Conservation (phyloP, 2,888 invertebrate species). For the Thysanoteuthis rhombus region DNA sequence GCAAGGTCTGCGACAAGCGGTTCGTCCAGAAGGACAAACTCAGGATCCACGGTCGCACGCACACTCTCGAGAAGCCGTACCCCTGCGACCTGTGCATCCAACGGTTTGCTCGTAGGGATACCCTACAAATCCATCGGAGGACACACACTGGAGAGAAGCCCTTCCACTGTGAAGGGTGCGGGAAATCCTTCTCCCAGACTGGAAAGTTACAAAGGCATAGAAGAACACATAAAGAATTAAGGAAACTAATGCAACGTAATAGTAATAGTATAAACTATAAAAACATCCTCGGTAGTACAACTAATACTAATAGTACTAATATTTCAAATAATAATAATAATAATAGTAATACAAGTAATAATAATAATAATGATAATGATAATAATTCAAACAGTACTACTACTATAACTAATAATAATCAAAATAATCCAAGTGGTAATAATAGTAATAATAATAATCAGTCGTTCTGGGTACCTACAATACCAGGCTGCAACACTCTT, state of each 20-base stretch:
- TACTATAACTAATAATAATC: background rate
- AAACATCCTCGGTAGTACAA: background rate
- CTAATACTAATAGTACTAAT: background rate
- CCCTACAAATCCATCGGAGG: background rate
- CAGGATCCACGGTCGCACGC: background rate
- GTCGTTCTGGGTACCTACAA: background rate
- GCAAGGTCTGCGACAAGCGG: background rate
- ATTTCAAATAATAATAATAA: background rate
- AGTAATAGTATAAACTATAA: background rate
- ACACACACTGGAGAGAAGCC: background rate
- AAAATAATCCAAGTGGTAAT: background rate
- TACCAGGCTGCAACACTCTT: background rate
- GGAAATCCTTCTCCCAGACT: background rate
- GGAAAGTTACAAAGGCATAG: background rate
- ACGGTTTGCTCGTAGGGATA: background rate
- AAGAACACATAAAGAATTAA: background rate
- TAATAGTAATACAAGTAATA: background rate
- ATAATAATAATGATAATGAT: background rate
- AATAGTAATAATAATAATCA: background rate
- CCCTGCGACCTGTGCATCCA: background rate
- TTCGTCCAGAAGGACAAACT: background rate
- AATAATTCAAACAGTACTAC: background rate
- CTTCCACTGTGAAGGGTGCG: background rate
- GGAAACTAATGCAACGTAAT: background rate
- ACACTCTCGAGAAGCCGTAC: background rate